Evolutionary conservation across 2,797 vertebrate genomes (phyloP).

Genomic region (Manis pentadactyla): DNA sequence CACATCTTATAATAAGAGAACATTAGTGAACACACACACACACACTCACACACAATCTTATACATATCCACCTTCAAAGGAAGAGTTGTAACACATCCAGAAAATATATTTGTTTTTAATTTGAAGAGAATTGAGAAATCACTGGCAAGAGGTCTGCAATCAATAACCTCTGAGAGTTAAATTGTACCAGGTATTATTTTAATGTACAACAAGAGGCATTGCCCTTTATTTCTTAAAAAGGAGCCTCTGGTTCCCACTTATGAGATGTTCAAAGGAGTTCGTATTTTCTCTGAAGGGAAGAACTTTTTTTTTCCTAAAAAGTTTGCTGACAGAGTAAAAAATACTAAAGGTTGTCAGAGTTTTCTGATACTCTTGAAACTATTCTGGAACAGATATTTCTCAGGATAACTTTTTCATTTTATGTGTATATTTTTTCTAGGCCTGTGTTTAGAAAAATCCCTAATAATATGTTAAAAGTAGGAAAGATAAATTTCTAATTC

Average conservation of each 20-base stretch:
- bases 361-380: slow-evolving; percentile 48
- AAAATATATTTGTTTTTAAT: slow-evolving; percentile 55
- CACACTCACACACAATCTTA: not conserved
- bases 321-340: slow-evolving; percentile 1
- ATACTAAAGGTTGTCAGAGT: not conserved
- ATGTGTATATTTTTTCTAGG: not conserved
- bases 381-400: slow-evolving; percentile 1
- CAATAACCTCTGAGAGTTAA: not conserved
- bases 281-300: slow-evolving; percentile 38
- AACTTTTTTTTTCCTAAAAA: not conserved
- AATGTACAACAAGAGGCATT: not conserved
- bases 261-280: slow-evolving; percentile 39
- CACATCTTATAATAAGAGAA: slow-evolving; percentile 8
- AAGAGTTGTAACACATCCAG: not conserved
- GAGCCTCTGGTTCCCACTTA: not conserved
- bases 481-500: slow-evolving; percentile 5
- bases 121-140: not conserved
- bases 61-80: not conserved
- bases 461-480: not conserved
- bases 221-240: slow-evolving; percentile 3
- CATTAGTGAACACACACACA: not conserved
- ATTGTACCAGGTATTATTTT: slow-evolving; percentile 51
- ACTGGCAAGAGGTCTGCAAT: not conserved
- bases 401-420: not conserved
- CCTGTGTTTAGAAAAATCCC: not conserved